Evolutionary conservation across 2,888 invertebrate species (phyloP), one percentile per base, ranked within the genome.

Genomic region (Acanthopleura granulata): DNA sequence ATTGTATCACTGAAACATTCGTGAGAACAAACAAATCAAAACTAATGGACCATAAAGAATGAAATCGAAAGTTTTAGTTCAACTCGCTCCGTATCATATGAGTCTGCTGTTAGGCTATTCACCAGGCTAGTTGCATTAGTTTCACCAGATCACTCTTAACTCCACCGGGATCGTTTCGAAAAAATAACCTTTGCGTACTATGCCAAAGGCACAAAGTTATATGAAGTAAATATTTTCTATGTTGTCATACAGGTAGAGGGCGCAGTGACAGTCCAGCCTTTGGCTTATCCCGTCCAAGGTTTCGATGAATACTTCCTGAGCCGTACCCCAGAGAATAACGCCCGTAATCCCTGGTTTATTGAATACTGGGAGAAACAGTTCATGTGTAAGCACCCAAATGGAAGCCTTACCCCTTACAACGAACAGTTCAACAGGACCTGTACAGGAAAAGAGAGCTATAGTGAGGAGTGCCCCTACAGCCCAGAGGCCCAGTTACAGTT

Each of bases 261-360:
- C n/a, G 97, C 98, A 0, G 93, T 98, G 80, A 97, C 97, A 15
- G 96, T 98, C 0, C 97, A 98, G 87, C 98, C 98, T 0, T 95
- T 95, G 87, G 97, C 98, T 0, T 95, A 96, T 89, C 95, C 95
- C 4, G 97, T 98, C 15, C 91, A 91, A 25, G 89, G 88, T 1
- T 90, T 90, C 75, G 85, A 86, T 72, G 85, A 89, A 12, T 90
- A 90, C 74, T 90, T 90, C 78, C 79, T 88, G 25, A 78, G 79
- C 16, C 79, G 89, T n/a, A 84, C 78, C 16, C 90, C 90, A 0
- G 80, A 81, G 16, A 85, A 77, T 49, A 89, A 90, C 79, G 73
- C 49, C 0, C 76, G 88, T 18, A 90, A 90, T 77, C 90, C 89
- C 0, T 90, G 89, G 90, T 90, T 90, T 79, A 79, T 84, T 15